These are phyloP conservation scores for Platyscapa corneri DNA, from an alignment of 1,140 invertebrate genomes.

Conservation along the genomic window DNA sequence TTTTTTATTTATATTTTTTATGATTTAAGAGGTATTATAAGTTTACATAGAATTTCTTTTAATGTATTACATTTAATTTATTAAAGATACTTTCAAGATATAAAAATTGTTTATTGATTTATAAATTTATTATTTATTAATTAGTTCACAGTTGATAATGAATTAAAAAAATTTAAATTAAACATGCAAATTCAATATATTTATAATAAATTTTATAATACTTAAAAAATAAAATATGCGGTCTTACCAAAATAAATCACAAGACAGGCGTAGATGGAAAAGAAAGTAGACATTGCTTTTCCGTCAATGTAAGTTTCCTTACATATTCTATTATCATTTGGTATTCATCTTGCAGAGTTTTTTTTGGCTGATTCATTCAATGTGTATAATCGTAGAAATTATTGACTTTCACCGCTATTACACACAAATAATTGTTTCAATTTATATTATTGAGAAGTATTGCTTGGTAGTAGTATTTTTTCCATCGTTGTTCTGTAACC, in stretches of 20 bases:
- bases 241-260: conserved; percentile 70
- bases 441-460: not conserved
- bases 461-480: not conserved
- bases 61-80: too few species aligned
- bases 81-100: too few species aligned
- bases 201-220: not conserved
- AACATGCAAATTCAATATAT: not conserved
- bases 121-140: too few species aligned
- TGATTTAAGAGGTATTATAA: too few species aligned
- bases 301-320: conserved; percentile 42
- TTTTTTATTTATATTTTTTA: too few species aligned
- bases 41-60: too few species aligned
- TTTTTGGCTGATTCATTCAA: conserved; percentile 10
- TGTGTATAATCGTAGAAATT: not conserved
- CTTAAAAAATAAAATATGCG: not conserved
- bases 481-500: not conserved
- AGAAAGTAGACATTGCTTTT: conserved; percentile 69
- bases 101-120: too few species aligned
- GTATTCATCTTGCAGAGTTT: not conserved
- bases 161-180: too few species aligned
- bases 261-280: conserved; percentile 65
- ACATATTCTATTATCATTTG: conserved; percentile 11
- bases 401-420: not conserved
- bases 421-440: not conserved
- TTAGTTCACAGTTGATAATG: too few species aligned